phyloP scores from a whole-genome alignment of 2,888 invertebrate genomes.

The Pseudanteris insignis region DNA sequence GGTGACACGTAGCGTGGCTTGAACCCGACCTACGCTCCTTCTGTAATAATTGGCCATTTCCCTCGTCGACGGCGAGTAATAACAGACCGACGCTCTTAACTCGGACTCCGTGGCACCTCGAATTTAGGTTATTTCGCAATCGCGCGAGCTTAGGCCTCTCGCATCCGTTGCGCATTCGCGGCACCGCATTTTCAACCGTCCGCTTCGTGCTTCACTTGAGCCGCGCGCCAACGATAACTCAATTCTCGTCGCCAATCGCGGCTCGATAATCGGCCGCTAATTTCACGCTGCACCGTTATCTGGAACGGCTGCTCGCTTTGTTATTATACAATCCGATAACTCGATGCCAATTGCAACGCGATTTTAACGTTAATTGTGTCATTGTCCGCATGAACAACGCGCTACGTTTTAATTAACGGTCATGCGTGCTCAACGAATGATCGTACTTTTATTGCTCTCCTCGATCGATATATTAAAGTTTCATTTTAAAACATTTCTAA shows the following conservation, averaged over 20 bases:
- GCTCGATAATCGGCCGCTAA: constrained; percentile 13
- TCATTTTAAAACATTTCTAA: too few relatives aligned
- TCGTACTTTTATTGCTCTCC: too few relatives aligned
- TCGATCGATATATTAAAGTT: too few relatives aligned
- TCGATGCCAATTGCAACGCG: too few relatives aligned
- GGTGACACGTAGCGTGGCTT: not conserved
- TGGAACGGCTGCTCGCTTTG: too few relatives aligned
- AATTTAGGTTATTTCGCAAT: constrained; percentile 57
- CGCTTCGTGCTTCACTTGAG: constrained; percentile 13
- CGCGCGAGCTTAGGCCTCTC: constrained; percentile 48
- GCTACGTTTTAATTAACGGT: too few relatives aligned
- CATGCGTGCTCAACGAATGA: too few relatives aligned
- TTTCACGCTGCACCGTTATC: constrained; percentile 19
- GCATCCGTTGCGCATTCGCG: constrained; percentile 27
- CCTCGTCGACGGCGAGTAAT: constrained; percentile 47
- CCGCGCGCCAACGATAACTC: constrained; percentile 27
- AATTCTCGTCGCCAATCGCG: constrained; percentile 27
- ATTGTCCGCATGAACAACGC: too few relatives aligned
- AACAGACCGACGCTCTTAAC: constrained; percentile 43
- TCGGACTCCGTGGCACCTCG: constrained; percentile 48
- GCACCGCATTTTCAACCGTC: constrained; percentile 26
- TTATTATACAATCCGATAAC: too few relatives aligned
- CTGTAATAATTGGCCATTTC: constrained; percentile 57
- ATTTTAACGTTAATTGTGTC: too few relatives aligned
- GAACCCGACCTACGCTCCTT: constrained; percentile 52